Conservation (phyloP, 2,888 invertebrate genomes). For the Alentia gelatinosa region DNA sequence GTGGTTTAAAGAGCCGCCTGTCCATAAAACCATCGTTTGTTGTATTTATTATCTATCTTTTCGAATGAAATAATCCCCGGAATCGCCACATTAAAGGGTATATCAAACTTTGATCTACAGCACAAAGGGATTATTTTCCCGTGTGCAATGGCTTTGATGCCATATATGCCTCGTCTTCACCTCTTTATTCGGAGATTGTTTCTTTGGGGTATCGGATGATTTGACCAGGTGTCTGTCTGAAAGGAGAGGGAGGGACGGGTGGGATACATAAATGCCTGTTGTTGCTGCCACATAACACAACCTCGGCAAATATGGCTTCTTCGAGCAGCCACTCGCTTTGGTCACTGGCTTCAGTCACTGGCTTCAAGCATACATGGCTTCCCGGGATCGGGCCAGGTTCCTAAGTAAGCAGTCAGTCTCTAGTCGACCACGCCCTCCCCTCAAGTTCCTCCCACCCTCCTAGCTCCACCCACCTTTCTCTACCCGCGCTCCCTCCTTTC, state of each 20-base stretch:
- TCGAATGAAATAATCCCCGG: too few relatives aligned
- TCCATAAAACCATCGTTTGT: too few relatives aligned
- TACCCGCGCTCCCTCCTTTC: background rate
- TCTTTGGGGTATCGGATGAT: background rate
- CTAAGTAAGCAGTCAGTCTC: background rate
- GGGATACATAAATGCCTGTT: background rate
- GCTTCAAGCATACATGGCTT: background rate
- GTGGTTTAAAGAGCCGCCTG: too few relatives aligned
- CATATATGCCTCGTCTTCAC: too few relatives aligned
- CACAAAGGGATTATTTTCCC: too few relatives aligned
- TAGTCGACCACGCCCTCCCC: background rate
- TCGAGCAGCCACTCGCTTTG: too few relatives aligned
- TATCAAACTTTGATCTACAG: too few relatives aligned
- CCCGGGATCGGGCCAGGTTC: background rate
- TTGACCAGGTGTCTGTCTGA: background rate
- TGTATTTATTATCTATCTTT: too few relatives aligned
- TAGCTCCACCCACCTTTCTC: background rate
- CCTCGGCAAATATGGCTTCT: background rate
- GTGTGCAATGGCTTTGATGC: too few relatives aligned
- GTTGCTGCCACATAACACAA: background rate
- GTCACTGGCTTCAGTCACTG: background rate
- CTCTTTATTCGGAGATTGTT: background rate
- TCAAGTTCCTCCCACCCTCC: background rate
- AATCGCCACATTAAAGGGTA: too few relatives aligned
- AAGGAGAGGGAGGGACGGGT: background rate